Percentiles rank a stretch among this genome's conserved stretches.
phyloP scores from a whole-genome alignment of 2,113 vertebrate species.

The Polypterus bichir region DNA sequence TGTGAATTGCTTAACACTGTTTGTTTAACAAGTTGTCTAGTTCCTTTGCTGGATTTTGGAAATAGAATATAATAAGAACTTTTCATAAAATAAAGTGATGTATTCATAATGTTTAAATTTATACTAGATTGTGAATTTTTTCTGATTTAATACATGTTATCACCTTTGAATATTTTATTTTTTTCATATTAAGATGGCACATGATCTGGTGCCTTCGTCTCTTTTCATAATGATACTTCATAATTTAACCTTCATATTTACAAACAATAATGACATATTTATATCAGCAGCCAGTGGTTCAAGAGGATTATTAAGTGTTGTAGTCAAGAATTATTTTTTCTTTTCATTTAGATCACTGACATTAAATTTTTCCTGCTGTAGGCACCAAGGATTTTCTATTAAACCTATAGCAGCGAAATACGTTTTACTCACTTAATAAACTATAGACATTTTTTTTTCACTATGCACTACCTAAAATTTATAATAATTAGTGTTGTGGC shows the following conservation, averaged over 20 bases:
- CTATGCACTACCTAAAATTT: not conserved
- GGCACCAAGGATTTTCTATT: not conserved
- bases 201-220: not conserved
- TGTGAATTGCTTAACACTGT: slow-evolving; percentile 32
- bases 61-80: not conserved
- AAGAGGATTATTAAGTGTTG: too few species aligned
- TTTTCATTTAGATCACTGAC: not conserved
- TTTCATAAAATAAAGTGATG: not conserved
- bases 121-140: not conserved
- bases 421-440: not conserved
- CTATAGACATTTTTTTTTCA: not conserved
- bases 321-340: too few species aligned
- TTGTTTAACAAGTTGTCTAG: slow-evolving; percentile 25
- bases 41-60: slow-evolving; percentile 22
- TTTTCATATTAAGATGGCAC: not conserved
- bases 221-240: too few species aligned
- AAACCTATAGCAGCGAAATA: not conserved
- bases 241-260: too few species aligned
- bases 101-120: not conserved
- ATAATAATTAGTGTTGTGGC: not conserved
- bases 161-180: not conserved
- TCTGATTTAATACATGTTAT: not conserved
- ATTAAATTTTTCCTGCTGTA: not conserved
- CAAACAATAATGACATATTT: too few species aligned
- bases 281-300: too few species aligned